Base-by-base conservation (phyloP, 2,888 invertebrate species). In the Andrena hattorfiana region DNA sequence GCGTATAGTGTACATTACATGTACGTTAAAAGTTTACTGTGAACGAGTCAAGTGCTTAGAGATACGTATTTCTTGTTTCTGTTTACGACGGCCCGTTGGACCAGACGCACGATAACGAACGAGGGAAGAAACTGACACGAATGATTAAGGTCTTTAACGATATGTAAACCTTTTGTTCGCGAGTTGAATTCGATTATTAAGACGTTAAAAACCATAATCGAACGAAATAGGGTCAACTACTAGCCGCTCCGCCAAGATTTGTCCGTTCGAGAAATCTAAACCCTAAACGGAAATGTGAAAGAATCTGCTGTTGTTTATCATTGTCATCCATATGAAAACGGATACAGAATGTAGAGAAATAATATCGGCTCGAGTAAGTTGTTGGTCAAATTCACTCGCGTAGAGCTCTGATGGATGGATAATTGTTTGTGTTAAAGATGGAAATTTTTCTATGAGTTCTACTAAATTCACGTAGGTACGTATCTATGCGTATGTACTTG, bases 1-100 rank as follows among this genome's bases (percentile, higher is more conserved):
- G 75, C 64, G 86, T 67, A 86, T 76, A n/a, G 86, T 85, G 71
- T 76, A n/a, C n/a, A 88, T 48, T 85, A 88, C 86, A 85, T 72
- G 85, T 20, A 59, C 23, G 64, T 56, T 66, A 26, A 32, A 5
- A 66, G 79, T 66, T 67, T 67, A 67, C 26, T 60, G 60, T 26
- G 54, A 56, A 64, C 20, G 56, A 72, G 64, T 56, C 72, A 32
- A 77, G 32, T 6, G 32, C 35, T 35, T 35, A 0, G 16, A 63
- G 62, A 63, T 76, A 69, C 62, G 71, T 42, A 42, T 42, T 42
- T 42, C 42, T 42, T 42, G 3, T 30, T 35, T 63, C 59, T 30
- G 56, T 59, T 66, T 26, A 20, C 32, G 32, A 54, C 49, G 32
- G 48, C 32, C 48, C 59, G 51, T 73, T 66, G 23, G 42, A 16